phyloP scores from a whole-genome alignment of 2,797 vertebrate species.

The Schizothorax lantsangensis region DNA sequence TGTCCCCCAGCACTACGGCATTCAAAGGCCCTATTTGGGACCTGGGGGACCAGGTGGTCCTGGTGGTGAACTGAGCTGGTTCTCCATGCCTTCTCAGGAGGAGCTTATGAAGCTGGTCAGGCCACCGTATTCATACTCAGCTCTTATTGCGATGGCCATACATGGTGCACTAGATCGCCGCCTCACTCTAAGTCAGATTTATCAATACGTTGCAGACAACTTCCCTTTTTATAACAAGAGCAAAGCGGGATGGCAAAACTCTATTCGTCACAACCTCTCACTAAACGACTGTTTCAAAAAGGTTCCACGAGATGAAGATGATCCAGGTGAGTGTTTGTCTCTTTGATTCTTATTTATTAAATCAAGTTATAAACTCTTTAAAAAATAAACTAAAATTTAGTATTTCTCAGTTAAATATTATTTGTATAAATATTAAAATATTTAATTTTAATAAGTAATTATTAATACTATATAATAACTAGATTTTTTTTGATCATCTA shows the following conservation, averaged over 20 bases:
- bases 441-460: neutral
- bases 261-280: constrained; percentile 95
- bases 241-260: constrained; percentile 98
- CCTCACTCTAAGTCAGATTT: constrained; percentile 97
- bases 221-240: constrained; percentile 99
- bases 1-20: constrained; percentile 92
- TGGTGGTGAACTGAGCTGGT: constrained; percentile 91
- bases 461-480: neutral
- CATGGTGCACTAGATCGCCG: constrained; percentile 93
- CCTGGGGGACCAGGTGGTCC: constrained; percentile 76
- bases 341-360: neutral
- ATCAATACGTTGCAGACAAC: constrained; percentile 98
- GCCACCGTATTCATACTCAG: constrained; percentile 97
- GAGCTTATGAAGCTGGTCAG: constrained; percentile 98
- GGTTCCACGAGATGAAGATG: constrained; percentile 94
- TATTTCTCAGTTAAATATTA: neutral
- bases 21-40: constrained; percentile 92
- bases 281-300: constrained; percentile 99
- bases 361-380: neutral
- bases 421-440: neutral
- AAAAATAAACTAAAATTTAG: neutral
- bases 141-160: constrained; percentile 98
- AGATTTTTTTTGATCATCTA: neutral
- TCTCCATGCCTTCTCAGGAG: constrained; percentile 95
- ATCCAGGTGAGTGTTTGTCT: constrained; percentile 85